Base-by-base conservation (phyloP, 2,888 invertebrate genomes). In the Lymantria monacha region DNA sequence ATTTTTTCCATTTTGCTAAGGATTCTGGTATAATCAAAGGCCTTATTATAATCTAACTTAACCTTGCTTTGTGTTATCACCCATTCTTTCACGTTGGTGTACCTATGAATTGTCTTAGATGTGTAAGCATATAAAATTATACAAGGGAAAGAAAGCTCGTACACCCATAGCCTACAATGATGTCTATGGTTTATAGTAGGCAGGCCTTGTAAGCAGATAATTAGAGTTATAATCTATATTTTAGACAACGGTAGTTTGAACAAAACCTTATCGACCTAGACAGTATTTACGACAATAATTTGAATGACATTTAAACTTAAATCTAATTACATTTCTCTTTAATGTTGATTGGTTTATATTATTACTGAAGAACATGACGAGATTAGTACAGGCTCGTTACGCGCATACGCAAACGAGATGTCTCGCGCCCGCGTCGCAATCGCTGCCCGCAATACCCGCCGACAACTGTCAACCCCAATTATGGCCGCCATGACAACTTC, bases 401-500 rank as follows among this genome's bases (percentile, higher is more conserved):
- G 85, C 84, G 72, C 76, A 75, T 64, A 59, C 77, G 81, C 85
- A 82, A 85, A 85, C 81, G 75, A 83, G 81, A 70, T 69, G 77
- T 77, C 74, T 70, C 68, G 72, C 71, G 72, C 71, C 69, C 70
- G 72, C 76, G 74, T 72, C 71, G 66, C 65, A 71, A 54, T 53
- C 49, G 54, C 45, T 44, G 55, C 72, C 72, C 79, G 76, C 49
- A 53, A 44, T 44, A 55, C 72, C 72, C 79, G 76, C 76, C 76
- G 77, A 74, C 80, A 83, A 83, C 87, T 89, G 89, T 90, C 89
- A 86, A 63, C 81, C 74, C 74, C 86, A 88, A 90, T 89, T 89
- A 90, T 81, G 84, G 82, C 79, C 61, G 81, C 81, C 82, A 81
- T 80, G 87, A 88, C 79, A 86, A 9, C 80, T 81, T 85, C 76